phyloP scores from a whole-genome alignment of 2,797 vertebrate species.

The Otus scops region DNA sequence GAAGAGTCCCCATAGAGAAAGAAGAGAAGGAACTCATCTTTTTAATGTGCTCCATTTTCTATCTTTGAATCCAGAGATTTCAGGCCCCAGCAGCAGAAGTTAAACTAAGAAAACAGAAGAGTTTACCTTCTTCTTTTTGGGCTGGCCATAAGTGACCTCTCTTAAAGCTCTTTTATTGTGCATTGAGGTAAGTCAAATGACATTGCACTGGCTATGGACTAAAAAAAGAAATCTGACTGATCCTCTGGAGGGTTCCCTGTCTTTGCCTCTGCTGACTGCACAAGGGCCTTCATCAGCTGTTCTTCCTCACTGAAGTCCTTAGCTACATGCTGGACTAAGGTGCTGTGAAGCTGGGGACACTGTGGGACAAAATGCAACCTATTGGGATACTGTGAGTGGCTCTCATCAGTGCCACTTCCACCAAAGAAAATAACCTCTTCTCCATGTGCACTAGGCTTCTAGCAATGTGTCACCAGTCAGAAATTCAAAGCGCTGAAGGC shows the following conservation, averaged over 20 bases:
- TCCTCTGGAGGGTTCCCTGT: not conserved
- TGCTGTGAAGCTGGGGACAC: not conserved
- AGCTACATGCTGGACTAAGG: not conserved
- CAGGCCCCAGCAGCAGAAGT: not conserved
- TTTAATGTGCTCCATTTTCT: not conserved
- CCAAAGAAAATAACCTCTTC: not conserved
- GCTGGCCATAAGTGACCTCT: not conserved
- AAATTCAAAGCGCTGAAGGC: not conserved
- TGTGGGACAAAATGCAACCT: not conserved
- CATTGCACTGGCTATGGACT: not conserved
- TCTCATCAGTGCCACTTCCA: not conserved
- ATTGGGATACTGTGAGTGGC: not conserved
- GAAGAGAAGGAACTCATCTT: not conserved
- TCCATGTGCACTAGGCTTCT: fast-evolving
- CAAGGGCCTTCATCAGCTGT: not conserved
- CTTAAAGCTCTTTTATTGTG: not conserved
- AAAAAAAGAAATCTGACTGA: not conserved
- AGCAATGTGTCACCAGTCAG: not conserved
- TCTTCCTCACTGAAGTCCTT: not conserved
- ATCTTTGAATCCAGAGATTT: not conserved
- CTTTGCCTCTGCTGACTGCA: not conserved
- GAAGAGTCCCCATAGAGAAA: not conserved
- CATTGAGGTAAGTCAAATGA: not conserved
- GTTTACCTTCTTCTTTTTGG: not conserved
- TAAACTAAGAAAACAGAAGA: not conserved